Evolutionary conservation across 2,888 invertebrate genomes (phyloP), one percentile per base, ranked within the genome.

Genomic region (Dryococelus australis): DNA sequence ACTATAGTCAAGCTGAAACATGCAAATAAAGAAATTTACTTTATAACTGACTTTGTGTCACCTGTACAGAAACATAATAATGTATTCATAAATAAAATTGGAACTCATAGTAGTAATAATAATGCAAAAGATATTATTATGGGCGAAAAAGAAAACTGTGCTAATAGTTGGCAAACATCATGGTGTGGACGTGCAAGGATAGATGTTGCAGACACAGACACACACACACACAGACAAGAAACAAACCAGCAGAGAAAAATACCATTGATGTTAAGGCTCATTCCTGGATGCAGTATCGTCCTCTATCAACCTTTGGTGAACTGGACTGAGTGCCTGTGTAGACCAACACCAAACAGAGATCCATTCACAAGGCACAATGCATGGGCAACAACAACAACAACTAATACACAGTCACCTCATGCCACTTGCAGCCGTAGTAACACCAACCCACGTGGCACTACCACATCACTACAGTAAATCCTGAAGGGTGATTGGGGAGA

Each of bases 251-350:
- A 81, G 83, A 83, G 53, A 85, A 84, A 84, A 86, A 88, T 88
- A 88, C 88, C 89, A 86, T 88, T 10, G 65, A n/a, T 8, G 28
- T 28, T 87, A 88, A 28, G 89, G 87, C 84, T 87, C 87, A 87
- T 87, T 89, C 87, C 85, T 65, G 27, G 81, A 13, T 13, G 65
- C 35, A 28, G 86, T 87, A 86, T 93, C 93, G 90, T 94, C 94
- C 91, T 95, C 96, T 92, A 97, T 96, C 93, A 97, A 94, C 93
- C 96, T 96, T 93, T 96, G 96, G 93, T 97, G 97, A 91, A 97
- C 96, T 91, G 95, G 95, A 94, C 97, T 97, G 93, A 97, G 95
- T 92, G 96, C 97, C 97, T 97, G 92, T 90, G 90, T 90, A 89
- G 89, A 88, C 91, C 83, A 89, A 88, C 90, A 90, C 90, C 43